Evolutionary conservation across 2,113 vertebrate species (phyloP).

Genomic region (Glareola pratincola): DNA sequence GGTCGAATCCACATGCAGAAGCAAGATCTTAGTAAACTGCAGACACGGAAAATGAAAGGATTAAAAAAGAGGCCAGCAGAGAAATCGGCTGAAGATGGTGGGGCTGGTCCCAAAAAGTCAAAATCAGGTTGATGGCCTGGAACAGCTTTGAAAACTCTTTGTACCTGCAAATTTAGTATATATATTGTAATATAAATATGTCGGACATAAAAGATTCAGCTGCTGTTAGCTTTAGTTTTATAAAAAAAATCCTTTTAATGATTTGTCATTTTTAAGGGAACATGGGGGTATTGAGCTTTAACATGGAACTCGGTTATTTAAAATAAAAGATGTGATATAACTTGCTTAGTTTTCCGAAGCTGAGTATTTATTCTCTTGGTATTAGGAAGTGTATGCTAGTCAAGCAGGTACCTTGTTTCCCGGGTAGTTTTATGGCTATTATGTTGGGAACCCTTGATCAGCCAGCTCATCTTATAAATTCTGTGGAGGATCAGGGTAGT

Average conservation of each 20-base stretch:
- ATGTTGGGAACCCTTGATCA: not conserved
- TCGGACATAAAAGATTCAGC: not conserved
- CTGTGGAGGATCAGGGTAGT: not conserved
- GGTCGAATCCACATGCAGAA: conserved; percentile 97
- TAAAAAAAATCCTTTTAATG: not conserved
- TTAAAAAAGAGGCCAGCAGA: conserved; percentile 85
- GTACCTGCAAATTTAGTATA: not conserved
- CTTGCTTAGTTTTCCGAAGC: not conserved
- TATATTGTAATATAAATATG: not conserved
- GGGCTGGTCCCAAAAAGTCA: conserved; percentile 71
- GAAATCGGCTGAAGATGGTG: conserved; percentile 43
- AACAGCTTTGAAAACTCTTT: not conserved
- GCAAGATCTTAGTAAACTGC: conserved; percentile 90
- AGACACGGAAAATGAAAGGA: conserved; percentile 94
- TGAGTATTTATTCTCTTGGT: not conserved
- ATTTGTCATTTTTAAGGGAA: not conserved
- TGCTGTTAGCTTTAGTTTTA: not conserved
- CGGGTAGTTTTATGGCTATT: not conserved
- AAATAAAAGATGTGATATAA: not conserved
- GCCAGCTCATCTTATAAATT: not conserved
- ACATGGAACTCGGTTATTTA: not conserved
- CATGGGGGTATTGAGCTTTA: not conserved
- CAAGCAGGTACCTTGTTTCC: not conserved
- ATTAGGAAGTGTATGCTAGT: not conserved
- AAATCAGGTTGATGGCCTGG: conserved; percentile 58